Evolutionary conservation across 2,113 vertebrate species (phyloP), one percentile per base, ranked within the genome.

Genomic region (Tyrannus savana): DNA sequence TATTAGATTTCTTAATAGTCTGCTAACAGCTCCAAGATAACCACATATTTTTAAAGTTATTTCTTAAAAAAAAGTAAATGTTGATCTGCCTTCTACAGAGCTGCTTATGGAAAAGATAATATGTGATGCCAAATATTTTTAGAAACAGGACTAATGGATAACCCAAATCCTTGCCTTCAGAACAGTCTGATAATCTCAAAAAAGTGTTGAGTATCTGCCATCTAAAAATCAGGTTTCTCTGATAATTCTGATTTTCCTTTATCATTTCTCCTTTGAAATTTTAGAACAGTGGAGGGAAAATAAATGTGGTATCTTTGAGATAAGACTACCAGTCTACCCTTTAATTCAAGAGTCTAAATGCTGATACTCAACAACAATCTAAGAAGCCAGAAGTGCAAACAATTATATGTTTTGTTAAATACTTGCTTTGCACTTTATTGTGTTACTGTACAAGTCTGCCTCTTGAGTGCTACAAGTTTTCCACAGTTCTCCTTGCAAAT

Each of bases 81-180:
- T 6, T 47, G 44, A 49, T 94, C n/a, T 91, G 37, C 16, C 21
- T 91, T 19, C 71, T 87, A n/a, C 24, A 58, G 58, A 53, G 18
- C 19, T 63, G 10, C 37, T 58, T 44, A 14, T 62, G 66, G 60
- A 81, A 91, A 79, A 95, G 73, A 82, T 74, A 93, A 82, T 52
- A 59, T 7, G 21, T 28, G 47, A 80, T 62, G 30, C 14, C 28
- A 76, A 95, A 83, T 90, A 94, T 93, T 89, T 96, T 95, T 95
- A 93, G 88, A 92, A 86, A 88, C 46, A 33, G 39, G 64, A 46
- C 63, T 94, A 86, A 77, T 13, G 50, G 88, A 81, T 92, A 93
- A 86, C n/a, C 42, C 55, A 80, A 84, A 88, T 71, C 59, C 47
- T 84, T 90, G 76, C 24, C 50, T 63, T 93, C 72, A 86, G 62